A percentile compares a stretch with the other conserved stretches of the same genome.
Evolutionary conservation across 2,888 invertebrate species (phyloP).

Genomic region (Epirrhoe tristata): DNA sequence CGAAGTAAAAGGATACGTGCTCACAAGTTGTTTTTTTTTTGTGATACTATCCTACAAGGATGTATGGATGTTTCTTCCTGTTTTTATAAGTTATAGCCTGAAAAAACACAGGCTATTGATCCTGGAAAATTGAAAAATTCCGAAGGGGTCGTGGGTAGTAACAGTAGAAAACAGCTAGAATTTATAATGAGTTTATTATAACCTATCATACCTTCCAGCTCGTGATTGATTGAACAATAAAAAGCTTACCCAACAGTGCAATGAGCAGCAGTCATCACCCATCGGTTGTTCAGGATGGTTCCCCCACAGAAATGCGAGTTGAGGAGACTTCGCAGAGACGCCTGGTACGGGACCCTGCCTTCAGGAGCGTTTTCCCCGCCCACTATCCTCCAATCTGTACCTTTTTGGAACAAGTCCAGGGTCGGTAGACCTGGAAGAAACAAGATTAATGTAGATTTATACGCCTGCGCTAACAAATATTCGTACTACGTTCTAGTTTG

Average conservation of each 20-base stretch:
- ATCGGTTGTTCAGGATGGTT: conserved; percentile 68
- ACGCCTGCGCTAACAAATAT: no score
- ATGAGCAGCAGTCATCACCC: conserved; percentile 81
- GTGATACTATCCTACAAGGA: no score
- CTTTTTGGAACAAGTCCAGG: conserved; percentile 22
- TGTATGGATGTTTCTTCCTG: no score
- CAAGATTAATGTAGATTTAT: background rate
- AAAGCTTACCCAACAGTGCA: conserved; percentile 70
- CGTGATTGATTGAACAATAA: background rate
- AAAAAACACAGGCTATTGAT: no score
- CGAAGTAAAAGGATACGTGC: no score
- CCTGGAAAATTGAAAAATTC: no score
- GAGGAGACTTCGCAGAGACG: conserved; percentile 65
- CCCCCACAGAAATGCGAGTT: conserved; percentile 78
- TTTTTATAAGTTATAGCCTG: no score
- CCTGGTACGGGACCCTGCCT: conserved; percentile 78
- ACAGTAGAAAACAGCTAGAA: no score
- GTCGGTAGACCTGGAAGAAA: conserved; percentile 27
- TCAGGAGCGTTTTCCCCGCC: conserved; percentile 75
- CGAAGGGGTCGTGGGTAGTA: no score
- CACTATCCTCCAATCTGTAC: conserved; percentile 59
- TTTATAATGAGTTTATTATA: no score
- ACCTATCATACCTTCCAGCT: background rate
- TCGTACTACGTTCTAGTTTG: no score
- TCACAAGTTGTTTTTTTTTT: no score